These are phyloP conservation scores for Gopherus evgoodei DNA, from an alignment of 2,113 vertebrate genomes.

Conservation along the genomic window DNA sequence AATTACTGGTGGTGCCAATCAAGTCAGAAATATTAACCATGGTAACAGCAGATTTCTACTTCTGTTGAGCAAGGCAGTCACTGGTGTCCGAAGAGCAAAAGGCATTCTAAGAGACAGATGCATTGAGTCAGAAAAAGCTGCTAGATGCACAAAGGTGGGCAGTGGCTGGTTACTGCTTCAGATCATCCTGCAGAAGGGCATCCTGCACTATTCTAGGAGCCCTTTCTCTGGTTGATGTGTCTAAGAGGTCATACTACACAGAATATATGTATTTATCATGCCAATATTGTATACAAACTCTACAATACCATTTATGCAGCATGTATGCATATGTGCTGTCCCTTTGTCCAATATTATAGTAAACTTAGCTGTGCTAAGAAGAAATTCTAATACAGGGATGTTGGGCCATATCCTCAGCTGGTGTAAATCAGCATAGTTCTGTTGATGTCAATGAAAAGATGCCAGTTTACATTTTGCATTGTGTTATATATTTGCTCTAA, in stretches of 20 bases:
- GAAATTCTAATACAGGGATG: background rate
- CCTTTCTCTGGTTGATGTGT: fast-evolving
- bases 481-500: conserved; percentile 60
- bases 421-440: conserved; percentile 7
- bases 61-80: background rate
- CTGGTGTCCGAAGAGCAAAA: conserved; percentile 13
- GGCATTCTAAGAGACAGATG: background rate
- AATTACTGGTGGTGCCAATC: conserved; percentile 71
- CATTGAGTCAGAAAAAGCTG: background rate
- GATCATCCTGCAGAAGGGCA: no score
- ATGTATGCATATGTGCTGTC: background rate
- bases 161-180: background rate
- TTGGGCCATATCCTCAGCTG: background rate
- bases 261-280: background rate
- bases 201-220: background rate
- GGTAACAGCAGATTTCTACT: conserved; percentile 62
- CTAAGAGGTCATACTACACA: background rate
- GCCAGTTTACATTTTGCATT: conserved; percentile 42
- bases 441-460: conserved; percentile 30
- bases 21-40: conserved; percentile 72
- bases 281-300: background rate
- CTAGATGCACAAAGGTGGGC: background rate
- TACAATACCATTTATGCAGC: background rate
- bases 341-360: background rate
- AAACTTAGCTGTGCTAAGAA: background rate